Evolutionary conservation across 2,888 invertebrate genomes (phyloP), one percentile per base, ranked within the genome.

Genomic region (Polyploca ridens): DNA sequence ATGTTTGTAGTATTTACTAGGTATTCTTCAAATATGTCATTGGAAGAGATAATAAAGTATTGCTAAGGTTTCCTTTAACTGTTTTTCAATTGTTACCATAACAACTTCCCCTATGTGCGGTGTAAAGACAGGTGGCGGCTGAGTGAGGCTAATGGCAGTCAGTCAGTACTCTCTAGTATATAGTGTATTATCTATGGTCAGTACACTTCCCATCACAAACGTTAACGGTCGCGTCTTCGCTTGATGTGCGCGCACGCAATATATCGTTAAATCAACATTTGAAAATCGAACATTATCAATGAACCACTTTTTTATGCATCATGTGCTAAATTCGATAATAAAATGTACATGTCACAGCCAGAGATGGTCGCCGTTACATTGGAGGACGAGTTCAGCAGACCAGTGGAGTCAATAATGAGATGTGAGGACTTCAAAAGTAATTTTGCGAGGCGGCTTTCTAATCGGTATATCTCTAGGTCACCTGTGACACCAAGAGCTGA

Each of bases 371-470:
- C 76, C 58, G 79, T 72, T 62, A 77, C 77, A 62, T 72, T 79
- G 70, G 89, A 85, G 66, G 89, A 88, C 63, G 91, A 88, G 79
- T 93, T 92, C 71, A 86, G 85, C 69, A 86, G 82, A 72, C 90
- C 94, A 61, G 92, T 93, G 63, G 93, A 94, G 82, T 90, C 92
- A 19, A 91, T 94, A 69, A 94, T 94, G 93, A 86, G 87, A 75
- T 93, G 92, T 77, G 92, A 93, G 71, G 91, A 94, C 76, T 94
- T 94, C 73, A 94, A 94, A 71, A 94, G 93, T 71, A 93, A 93
- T 78, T 94, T 94, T 69, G 93, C 93, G 1, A 88, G 93, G 75
- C 90, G 87, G 71, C 86, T 94, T 64, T 94, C 93, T n/a, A 90
- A 92, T 75, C 85, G 93, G 64, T 93, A 90, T 73, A 88, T 79